Base-by-base conservation (phyloP, 2,888 invertebrate species). In the Cantharis flavilabris region DNA sequence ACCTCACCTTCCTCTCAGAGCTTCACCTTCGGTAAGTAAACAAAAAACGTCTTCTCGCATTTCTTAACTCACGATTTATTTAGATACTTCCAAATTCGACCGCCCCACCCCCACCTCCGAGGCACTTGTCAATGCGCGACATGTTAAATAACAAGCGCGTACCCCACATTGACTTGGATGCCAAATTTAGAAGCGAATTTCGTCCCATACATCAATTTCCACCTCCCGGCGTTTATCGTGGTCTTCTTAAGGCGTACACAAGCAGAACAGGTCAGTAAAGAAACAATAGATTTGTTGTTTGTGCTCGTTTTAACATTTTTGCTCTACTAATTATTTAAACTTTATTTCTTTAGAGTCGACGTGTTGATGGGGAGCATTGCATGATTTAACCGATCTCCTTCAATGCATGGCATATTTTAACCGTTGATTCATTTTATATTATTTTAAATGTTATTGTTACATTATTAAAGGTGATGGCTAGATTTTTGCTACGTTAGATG, bases 171-270 rank as follows among this genome's bases (percentile, higher is more conserved):
- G 95, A 95, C 84, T 90, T 95, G 82, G 95, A 95, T 82, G 88
- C 90, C 33, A 91, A 93, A 77, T 95, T 93, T 88, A 90, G 90
- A 30, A 91, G 92, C 69, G 88, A 91, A 82, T 96, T 95, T 89
- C 91, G 90, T 80, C 88, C 91, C 13, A 86, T 91, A 3, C 88
- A 90, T 76, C 89, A 89, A 81, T 94, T 96, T 88, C 94, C 95
- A 9, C 88, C 89, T 23, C 95, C 96, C 10, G 93, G 92, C 82
- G 91, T 92, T 76, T 95, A 93, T 89, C 89, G 90, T 82, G 91
- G 92, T 83, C 89, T 93, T 84, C 87, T 90, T 63, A 94, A 94
- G 88, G 90, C 92, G 71, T 94, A 94, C 90, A 92, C 92, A 88
- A 93, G 92, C 87, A 91, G 91, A 88, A 90, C 89, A 87, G 91